phyloP scores from a whole-genome alignment of 2,888 invertebrate genomes.

The Polia nebulosa region DNA sequence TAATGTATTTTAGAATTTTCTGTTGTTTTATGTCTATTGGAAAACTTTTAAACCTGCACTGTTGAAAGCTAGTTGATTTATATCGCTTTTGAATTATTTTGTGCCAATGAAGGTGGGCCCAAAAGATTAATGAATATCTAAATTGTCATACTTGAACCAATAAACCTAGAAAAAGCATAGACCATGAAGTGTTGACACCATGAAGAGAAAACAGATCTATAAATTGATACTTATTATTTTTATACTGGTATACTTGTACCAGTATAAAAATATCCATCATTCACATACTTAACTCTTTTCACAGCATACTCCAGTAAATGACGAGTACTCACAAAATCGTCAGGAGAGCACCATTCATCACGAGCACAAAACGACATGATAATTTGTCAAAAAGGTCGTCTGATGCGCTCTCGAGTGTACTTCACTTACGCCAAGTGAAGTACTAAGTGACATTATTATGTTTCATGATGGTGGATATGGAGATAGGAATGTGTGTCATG shows the following conservation, averaged over 20 bases:
- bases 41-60: background rate
- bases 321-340: conserved; percentile 45
- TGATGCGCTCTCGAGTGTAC: conserved; percentile 44
- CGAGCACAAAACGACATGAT: conserved; percentile 53
- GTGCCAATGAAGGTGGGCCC: background rate
- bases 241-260: background rate
- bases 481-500: conserved; percentile 3
- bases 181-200: too few species aligned
- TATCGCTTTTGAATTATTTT: too few species aligned
- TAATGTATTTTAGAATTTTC: background rate
- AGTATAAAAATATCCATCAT: conserved; percentile 25
- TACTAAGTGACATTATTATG: conserved; percentile 49
- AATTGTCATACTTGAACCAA: too few species aligned
- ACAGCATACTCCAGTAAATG: conserved; percentile 27
- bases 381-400: conserved; percentile 64
- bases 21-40: background rate
- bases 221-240: too few species aligned
- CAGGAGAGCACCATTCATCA: conserved; percentile 46
- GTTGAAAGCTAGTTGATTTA: too few species aligned
- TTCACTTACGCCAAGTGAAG: conserved; percentile 51
- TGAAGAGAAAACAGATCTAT: too few species aligned
- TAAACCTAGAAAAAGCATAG: too few species aligned
- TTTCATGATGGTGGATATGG: conserved; percentile 13
- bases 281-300: conserved; percentile 32
- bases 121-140: background rate